Evolutionary conservation across 2,888 invertebrate genomes (phyloP).

Genomic region (Tribolium freemani): DNA sequence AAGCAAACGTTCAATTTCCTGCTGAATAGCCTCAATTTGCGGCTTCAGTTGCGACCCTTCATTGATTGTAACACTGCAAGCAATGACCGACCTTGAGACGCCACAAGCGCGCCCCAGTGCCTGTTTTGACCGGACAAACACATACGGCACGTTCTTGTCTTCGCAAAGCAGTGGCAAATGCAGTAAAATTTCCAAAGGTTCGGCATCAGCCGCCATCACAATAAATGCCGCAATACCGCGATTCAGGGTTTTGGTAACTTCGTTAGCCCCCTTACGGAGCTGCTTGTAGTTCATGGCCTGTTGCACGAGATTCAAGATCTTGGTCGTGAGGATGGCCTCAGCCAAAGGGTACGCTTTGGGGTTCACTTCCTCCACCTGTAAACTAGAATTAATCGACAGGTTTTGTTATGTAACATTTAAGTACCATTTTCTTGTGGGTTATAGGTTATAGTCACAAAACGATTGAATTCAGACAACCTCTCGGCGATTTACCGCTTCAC

Average conservation of each 20-base stretch:
- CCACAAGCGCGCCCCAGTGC: constrained; percentile 98
- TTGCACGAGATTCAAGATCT: constrained; percentile 95
- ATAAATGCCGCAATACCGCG: constrained; percentile 97
- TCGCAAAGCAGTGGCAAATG: constrained; percentile 98
- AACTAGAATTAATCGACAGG: neutral
- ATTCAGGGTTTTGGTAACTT: constrained; percentile 97
- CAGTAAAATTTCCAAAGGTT: constrained; percentile 96
- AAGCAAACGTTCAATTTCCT: constrained; percentile 96
- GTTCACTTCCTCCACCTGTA: constrained; percentile 81
- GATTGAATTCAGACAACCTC: constrained; percentile 56
- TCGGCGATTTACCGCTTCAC: constrained; percentile 70
- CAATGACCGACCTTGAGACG: constrained; percentile 95
- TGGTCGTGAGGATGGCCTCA: constrained; percentile 91
- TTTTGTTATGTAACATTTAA: neutral
- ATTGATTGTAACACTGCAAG: constrained; percentile 94
- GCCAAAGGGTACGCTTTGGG: constrained; percentile 98
- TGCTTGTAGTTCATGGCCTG: constrained; percentile 98
- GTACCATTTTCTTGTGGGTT: constrained; percentile 41
- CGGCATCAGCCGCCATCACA: constrained; percentile 98
- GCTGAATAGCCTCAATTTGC: constrained; percentile 92
- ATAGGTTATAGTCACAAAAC: neutral
- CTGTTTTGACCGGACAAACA: constrained; percentile 96
- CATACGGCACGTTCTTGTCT: constrained; percentile 98
- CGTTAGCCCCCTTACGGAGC: constrained; percentile 98
- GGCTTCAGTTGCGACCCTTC: constrained; percentile 98